These are phyloP conservation scores for Melanogrammus aeglefinus DNA, from an alignment of 2,797 vertebrate species.

Conservation along the genomic window DNA sequence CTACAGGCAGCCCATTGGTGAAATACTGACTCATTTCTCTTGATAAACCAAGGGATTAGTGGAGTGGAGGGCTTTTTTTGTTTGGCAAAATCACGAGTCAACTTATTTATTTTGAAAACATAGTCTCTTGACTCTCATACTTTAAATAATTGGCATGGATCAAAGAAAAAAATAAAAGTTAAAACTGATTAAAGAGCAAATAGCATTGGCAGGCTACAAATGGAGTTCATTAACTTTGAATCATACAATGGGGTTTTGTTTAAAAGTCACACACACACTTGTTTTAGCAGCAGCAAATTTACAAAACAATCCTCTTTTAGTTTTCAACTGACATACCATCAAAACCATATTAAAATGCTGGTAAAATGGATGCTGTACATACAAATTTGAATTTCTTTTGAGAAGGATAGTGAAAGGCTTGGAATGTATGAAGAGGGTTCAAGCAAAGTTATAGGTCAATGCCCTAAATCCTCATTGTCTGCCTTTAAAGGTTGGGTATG, in stretches of 20 bases:
- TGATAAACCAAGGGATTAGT: not conserved
- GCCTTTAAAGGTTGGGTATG: no score
- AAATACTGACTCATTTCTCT: conserved; percentile 35
- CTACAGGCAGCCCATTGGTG: conserved; percentile 10
- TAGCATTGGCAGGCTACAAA: not conserved
- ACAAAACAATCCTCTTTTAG: not conserved
- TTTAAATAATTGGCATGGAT: not conserved
- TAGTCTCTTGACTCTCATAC: not conserved
- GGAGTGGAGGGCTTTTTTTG: not conserved
- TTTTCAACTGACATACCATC: conserved; percentile 8
- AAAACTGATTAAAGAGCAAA: not conserved
- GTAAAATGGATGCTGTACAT: conserved; percentile 2
- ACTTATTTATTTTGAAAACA: conserved; percentile 3
- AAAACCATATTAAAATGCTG: conserved; percentile 16
- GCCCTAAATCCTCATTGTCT: not conserved
- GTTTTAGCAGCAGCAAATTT: conserved; percentile 35
- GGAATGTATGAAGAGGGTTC: conserved; percentile 61
- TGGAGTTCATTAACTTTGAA: not conserved
- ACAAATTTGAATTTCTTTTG: conserved; percentile 13
- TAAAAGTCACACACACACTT: conserved; percentile 8
- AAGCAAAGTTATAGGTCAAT: conserved; percentile 22
- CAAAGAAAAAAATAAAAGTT: not conserved
- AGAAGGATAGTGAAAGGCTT: conserved; percentile 25
- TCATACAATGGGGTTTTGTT: not conserved
- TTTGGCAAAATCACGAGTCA: not conserved